Percentiles rank a stretch among this genome's conserved stretches.
phyloP scores from a whole-genome alignment of 35 echinoderm and acorn worm species.

The Heliocidaris erythrogramma region DNA sequence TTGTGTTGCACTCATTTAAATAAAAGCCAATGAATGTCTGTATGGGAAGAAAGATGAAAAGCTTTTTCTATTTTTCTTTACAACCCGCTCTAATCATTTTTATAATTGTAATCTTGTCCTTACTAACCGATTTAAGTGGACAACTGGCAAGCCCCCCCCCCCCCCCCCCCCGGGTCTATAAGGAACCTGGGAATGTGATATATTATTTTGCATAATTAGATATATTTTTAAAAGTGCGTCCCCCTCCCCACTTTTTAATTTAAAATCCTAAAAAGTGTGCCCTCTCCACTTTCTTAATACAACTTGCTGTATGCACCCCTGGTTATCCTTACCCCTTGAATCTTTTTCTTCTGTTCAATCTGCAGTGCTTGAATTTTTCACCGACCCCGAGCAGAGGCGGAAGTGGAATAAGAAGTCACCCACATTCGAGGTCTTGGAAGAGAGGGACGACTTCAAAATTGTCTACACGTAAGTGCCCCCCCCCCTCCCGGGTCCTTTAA shows the following conservation, averaged over 20 bases:
- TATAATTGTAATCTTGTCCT: no score
- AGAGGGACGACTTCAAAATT: slow-evolving; percentile 90
- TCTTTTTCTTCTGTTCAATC: slow-evolving; percentile 14
- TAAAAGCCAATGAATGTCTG: no score
- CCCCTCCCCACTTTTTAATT: not conserved
- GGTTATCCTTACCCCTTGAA: not conserved
- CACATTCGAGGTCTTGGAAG: slow-evolving; percentile 78
- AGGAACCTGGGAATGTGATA: no score
- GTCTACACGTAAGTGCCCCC: slow-evolving; percentile 71
- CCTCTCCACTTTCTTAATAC: not conserved
- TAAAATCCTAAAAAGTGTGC: not conserved
- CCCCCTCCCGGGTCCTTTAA: not conserved
- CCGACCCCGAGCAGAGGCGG: slow-evolving; percentile 74
- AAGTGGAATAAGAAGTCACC: slow-evolving; percentile 89
- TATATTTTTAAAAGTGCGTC: not conserved
- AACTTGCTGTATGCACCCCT: not conserved
- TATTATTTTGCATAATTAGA: not conserved
- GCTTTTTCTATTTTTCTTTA: no score
- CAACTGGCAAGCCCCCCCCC: no score
- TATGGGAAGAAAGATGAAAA: no score
- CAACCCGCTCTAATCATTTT: no score
- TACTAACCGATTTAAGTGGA: no score
- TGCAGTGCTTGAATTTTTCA: slow-evolving; percentile 85
- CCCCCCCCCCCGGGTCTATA: no score
- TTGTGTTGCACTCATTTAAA: no score